phyloP scores from a whole-genome alignment of 2,113 vertebrate genomes.

The Anoura caudifer region DNA sequence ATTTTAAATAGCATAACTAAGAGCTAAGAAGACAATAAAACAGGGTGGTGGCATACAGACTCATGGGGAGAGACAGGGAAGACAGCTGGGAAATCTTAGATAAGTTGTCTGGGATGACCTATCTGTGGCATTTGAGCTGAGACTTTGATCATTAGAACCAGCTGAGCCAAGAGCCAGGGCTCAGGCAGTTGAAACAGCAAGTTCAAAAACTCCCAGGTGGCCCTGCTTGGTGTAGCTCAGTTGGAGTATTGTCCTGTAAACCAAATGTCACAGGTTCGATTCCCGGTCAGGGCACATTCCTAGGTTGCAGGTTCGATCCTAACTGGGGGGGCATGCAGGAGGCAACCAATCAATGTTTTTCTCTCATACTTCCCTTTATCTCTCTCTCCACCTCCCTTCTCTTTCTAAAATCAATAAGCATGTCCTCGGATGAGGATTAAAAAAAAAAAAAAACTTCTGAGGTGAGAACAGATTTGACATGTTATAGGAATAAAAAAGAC shows the following conservation, averaged over 20 bases:
- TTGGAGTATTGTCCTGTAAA: too few relatives aligned
- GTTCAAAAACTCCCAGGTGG: background rate
- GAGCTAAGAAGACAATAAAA: background rate
- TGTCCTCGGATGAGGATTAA: too few relatives aligned
- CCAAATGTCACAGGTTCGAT: too few relatives aligned
- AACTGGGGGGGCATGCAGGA: too few relatives aligned
- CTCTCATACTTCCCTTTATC: too few relatives aligned
- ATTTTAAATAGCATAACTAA: background rate
- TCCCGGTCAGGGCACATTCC: too few relatives aligned
- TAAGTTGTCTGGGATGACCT: background rate
- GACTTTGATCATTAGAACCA: background rate
- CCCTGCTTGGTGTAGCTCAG: too few relatives aligned
- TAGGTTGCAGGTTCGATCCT: too few relatives aligned
- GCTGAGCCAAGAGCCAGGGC: background rate
- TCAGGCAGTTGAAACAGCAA: background rate
- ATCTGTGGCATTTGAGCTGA: background rate
- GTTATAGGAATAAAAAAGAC: background rate
- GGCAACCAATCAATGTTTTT: too few relatives aligned
- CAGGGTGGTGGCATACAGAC: background rate
- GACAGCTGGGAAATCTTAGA: background rate
- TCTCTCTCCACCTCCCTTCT: too few relatives aligned
- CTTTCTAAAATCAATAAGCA: too few relatives aligned
- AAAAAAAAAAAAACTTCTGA: too few relatives aligned
- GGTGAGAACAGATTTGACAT: background rate
- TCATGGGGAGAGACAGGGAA: background rate